A percentile compares a stretch with the other conserved stretches of the same genome.
These are phyloP conservation scores for Encarsia formosa DNA, from an alignment of 2,888 invertebrate genomes.

Conservation along the genomic window DNA sequence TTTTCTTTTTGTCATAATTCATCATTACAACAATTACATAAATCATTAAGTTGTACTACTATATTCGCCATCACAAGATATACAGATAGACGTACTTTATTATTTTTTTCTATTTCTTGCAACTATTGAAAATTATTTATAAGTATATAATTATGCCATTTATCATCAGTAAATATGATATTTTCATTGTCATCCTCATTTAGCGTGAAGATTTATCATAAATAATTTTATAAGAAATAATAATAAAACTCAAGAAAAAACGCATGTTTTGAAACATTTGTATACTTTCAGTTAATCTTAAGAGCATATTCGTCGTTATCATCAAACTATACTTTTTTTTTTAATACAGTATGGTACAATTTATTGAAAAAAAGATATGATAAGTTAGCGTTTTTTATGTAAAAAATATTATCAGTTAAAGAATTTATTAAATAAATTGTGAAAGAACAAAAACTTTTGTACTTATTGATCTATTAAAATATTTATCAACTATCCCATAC, in stretches of 20 bases:
- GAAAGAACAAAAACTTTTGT: conserved; percentile 21
- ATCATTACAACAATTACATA: conserved; percentile 11
- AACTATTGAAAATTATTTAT: conserved; percentile 15
- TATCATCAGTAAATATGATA: conserved; percentile 19
- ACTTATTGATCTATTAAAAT: not conserved
- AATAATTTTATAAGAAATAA: conserved; percentile 19
- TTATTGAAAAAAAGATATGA: conserved; percentile 26
- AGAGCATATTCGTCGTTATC: conserved; percentile 25
- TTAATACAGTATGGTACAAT: conserved; percentile 27
- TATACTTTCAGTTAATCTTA: conserved; percentile 27
- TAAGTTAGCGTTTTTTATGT: conserved; percentile 29
- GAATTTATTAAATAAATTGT: conserved; percentile 30
- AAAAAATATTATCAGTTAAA: conserved; percentile 29
- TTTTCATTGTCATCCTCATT: conserved; percentile 11
- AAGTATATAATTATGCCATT: conserved; percentile 22
- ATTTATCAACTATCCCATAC: not conserved
- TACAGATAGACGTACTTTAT: conserved; percentile 18
- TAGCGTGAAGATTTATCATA: conserved; percentile 20
- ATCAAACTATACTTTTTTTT: conserved; percentile 18
- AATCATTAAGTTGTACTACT: too few relatives aligned
- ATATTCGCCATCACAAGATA: conserved; percentile 13
- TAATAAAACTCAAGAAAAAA: too few relatives aligned
- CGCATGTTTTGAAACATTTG: conserved; percentile 27
- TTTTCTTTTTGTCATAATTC: conserved; percentile 21
- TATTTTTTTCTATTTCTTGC: conserved; percentile 21